Evolutionary conservation across 2,888 invertebrate species (phyloP).

Genomic region (Exephanes ischioxanthus): DNA sequence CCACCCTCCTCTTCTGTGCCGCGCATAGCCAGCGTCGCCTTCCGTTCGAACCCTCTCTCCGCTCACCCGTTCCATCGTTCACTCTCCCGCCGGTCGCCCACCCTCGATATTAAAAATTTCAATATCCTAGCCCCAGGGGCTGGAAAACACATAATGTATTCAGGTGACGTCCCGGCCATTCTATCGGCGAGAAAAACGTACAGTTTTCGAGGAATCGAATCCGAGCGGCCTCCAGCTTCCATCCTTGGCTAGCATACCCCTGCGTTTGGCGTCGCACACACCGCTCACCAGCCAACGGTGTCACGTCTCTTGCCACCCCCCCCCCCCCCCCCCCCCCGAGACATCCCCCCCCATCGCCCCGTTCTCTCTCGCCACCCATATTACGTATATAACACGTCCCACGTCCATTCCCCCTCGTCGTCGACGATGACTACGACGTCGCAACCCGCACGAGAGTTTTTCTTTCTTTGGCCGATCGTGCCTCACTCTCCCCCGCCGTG

Average conservation of each 20-base stretch:
- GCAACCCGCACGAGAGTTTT: constrained; percentile 17
- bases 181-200: constrained; percentile 85
- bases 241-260: constrained; percentile 67
- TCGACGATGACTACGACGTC: constrained; percentile 40
- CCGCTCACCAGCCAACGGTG: constrained; percentile 63
- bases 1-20: constrained; percentile 66
- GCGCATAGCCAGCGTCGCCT: constrained; percentile 68
- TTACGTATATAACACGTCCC: constrained; percentile 65
- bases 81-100: constrained; percentile 74
- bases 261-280: constrained; percentile 65
- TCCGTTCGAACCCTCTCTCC: constrained; percentile 54
- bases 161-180: constrained; percentile 85
- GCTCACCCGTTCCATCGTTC: constrained; percentile 62
- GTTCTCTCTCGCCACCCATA: constrained; percentile 55
- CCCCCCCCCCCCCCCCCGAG: constrained; percentile 58
- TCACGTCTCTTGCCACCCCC: constrained; percentile 65
- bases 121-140: constrained; percentile 85
- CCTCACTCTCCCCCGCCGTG: constrained; percentile 36
- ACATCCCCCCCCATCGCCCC: constrained; percentile 38
- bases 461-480: constrained; percentile 35
- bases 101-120: constrained; percentile 85
- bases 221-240: constrained; percentile 71
- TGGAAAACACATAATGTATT: constrained; percentile 85
- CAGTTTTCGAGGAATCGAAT: constrained; percentile 85
- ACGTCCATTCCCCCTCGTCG: constrained; percentile 60